Conservation (phyloP, 1,140 invertebrate species). For the Chelonus insularis region DNA sequence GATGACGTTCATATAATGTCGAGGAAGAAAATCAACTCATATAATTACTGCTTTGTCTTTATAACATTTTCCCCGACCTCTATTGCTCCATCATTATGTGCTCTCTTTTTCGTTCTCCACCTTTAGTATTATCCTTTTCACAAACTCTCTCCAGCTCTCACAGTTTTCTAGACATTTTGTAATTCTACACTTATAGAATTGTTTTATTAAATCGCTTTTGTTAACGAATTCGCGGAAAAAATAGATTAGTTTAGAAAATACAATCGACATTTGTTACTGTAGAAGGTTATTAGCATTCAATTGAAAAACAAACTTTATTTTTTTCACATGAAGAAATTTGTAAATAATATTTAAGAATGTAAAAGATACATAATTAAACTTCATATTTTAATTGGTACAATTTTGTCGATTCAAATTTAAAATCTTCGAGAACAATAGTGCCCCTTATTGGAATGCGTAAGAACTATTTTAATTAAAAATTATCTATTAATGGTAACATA, state of each 20-base stretch:
- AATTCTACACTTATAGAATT: conserved; percentile 11
- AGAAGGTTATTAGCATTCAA: too few species aligned
- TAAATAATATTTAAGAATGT: too few species aligned
- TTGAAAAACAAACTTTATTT: too few species aligned
- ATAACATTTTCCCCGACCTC: conserved; percentile 10
- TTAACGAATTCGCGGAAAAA: background rate
- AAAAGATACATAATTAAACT: too few species aligned
- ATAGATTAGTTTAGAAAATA: background rate
- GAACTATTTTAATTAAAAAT: too few species aligned
- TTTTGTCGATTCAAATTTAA: too few species aligned
- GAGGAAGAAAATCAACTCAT: conserved; percentile 25
- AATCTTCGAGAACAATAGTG: too few species aligned
- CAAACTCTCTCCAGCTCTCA: conserved; percentile 15
- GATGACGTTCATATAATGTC: conserved; percentile 26
- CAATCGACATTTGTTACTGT: too few species aligned
- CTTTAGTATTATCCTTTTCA: background rate
- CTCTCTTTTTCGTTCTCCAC: background rate
- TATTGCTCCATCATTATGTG: background rate
- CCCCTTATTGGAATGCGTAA: too few species aligned
- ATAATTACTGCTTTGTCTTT: conserved; percentile 39
- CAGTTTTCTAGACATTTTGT: conserved; percentile 18
- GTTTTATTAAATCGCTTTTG: background rate
- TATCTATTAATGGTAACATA: too few species aligned
- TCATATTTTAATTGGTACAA: too few species aligned
- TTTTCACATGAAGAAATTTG: too few species aligned